phyloP scores from a whole-genome alignment of 2,888 invertebrate species.

The Leptopilina drosophilae region DNA sequence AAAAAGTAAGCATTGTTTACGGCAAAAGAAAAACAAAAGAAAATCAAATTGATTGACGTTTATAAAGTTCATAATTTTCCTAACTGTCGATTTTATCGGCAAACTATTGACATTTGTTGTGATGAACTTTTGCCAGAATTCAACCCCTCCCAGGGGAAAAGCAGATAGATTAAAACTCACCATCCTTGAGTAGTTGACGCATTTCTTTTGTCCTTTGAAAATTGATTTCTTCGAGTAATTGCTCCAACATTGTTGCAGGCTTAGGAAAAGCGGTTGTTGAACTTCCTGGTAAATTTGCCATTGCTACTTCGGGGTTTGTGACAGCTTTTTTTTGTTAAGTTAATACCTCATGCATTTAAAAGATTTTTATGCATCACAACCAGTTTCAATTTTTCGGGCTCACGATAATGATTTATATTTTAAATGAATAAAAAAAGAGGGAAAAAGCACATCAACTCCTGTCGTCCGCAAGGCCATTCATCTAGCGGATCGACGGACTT shows the following conservation, averaged over 20 bases:
- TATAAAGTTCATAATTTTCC: background rate
- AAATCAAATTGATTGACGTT: background rate
- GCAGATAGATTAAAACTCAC: conserved; percentile 76
- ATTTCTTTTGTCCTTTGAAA: conserved; percentile 95
- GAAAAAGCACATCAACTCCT: background rate
- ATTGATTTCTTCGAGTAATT: conserved; percentile 93
- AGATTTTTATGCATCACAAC: background rate
- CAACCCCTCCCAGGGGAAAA: background rate
- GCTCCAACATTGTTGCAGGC: conserved; percentile 87
- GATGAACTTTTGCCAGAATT: background rate
- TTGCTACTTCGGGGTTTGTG: conserved; percentile 46
- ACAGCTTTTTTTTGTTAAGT: background rate
- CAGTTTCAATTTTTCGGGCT: background rate
- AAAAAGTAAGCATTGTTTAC: no score
- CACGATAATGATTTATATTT: conserved; percentile 1
- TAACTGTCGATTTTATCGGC: background rate
- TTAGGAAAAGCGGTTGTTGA: conserved; percentile 73
- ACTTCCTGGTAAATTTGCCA: conserved; percentile 72
- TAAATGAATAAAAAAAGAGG: no score
- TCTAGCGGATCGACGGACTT: conserved; percentile 33
- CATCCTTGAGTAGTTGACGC: conserved; percentile 92
- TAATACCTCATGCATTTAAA: background rate
- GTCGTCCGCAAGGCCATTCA: conserved; percentile 36
- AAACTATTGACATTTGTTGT: conserved; percentile 7
- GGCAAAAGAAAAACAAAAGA: no score